Evolutionary conservation across 2,113 vertebrate species (phyloP).

Genomic region (Cacatua alba): DNA sequence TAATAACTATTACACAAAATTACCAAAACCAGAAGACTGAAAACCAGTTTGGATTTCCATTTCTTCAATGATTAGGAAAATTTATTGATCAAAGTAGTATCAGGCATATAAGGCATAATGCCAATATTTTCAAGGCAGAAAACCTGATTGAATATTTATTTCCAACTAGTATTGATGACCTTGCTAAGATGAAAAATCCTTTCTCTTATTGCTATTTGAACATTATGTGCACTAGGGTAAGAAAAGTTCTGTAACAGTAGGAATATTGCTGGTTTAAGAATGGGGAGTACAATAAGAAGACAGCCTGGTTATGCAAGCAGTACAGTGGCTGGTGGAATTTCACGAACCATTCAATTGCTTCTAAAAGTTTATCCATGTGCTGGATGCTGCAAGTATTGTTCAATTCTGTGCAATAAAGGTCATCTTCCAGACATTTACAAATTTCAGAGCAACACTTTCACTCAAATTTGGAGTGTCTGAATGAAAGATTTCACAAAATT

Average conservation of each 20-base stretch:
- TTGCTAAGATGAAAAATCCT: not conserved
- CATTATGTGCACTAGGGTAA: not conserved
- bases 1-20: not conserved
- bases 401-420: not conserved
- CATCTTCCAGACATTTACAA: not conserved
- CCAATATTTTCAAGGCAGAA: not conserved
- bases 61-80: not conserved
- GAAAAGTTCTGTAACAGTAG: not conserved
- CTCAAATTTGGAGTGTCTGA: not conserved
- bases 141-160: not conserved
- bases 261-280: not conserved
- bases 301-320: not conserved
- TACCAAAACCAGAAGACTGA: not conserved
- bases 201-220: not conserved
- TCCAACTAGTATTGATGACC: not conserved
- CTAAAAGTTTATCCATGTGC: not conserved
- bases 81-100: not conserved
- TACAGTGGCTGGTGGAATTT: not conserved
- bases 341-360: not conserved
- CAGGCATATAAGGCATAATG: not conserved
- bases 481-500: not conserved
- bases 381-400: not conserved
- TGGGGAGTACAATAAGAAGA: not conserved
- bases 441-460: not conserved
- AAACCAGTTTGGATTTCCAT: not conserved